Evolutionary conservation across 2,113 vertebrate genomes (phyloP).

Genomic region (Brevimyrus niger): DNA sequence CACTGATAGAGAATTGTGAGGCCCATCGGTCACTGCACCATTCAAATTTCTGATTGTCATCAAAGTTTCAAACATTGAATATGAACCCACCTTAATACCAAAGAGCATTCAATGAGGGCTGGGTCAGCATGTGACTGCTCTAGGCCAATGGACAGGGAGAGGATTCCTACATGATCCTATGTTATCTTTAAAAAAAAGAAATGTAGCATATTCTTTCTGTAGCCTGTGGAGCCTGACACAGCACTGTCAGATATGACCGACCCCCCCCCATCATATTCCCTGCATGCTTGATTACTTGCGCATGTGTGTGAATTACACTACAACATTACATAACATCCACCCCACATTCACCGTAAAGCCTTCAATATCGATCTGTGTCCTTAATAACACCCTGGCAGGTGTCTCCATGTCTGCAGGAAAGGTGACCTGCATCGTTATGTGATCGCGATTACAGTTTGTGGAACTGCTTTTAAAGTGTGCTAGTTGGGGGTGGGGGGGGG

Average conservation of each 20-base stretch:
- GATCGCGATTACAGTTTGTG: slow-evolving; percentile 45
- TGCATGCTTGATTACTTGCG: background rate
- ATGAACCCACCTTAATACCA: background rate
- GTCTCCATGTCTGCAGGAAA: slow-evolving; percentile 52
- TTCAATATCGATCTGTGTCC: slow-evolving; percentile 64
- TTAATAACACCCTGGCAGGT: slow-evolving; percentile 63
- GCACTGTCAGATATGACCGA: background rate
- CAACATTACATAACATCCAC: slow-evolving; percentile 33
- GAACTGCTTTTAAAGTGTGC: slow-evolving; percentile 41
- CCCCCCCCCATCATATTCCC: background rate
- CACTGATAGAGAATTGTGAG: background rate
- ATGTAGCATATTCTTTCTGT: background rate
- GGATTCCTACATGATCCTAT: background rate
- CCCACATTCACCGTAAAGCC: slow-evolving; percentile 28
- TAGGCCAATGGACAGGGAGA: background rate
- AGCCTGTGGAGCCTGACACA: background rate
- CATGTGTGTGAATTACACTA: slow-evolving; percentile 22
- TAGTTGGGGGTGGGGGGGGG: background rate
- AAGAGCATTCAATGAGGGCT: background rate
- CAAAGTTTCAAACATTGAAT: background rate
- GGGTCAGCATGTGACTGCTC: background rate
- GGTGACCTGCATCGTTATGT: slow-evolving; percentile 50
- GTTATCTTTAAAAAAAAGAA: background rate
- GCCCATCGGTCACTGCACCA: background rate
- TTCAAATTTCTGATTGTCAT: background rate